Evolutionary conservation across 2,888 invertebrate genomes (phyloP).

Genomic region (Lingula anatina): DNA sequence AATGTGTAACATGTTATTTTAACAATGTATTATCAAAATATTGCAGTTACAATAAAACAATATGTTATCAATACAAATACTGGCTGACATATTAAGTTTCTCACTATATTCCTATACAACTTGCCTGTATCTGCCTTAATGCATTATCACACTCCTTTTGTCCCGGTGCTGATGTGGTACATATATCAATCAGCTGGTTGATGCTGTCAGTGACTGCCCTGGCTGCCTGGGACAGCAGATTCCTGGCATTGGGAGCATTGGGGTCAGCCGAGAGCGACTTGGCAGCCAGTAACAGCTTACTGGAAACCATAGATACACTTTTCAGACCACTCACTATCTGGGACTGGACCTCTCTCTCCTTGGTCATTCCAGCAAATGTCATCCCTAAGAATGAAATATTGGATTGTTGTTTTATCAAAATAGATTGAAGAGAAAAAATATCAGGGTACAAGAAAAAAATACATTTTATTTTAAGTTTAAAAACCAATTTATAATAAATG

Average conservation of each 20-base stretch:
- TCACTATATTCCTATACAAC: no score
- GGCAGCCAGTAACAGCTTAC: conserved; percentile 78
- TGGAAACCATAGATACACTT: conserved; percentile 80
- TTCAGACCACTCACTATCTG: conserved; percentile 83
- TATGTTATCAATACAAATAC: no score
- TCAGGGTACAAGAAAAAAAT: not conserved
- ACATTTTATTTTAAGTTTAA: no score
- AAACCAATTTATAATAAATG: no score
- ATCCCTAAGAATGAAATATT: no score
- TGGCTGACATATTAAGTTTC: no score
- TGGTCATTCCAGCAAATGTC: conserved; percentile 36
- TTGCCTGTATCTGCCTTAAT: conserved; percentile 76
- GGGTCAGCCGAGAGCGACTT: conserved; percentile 87
- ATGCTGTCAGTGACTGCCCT: conserved; percentile 88
- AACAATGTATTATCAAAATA: not conserved
- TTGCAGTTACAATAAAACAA: not conserved
- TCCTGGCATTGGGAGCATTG: conserved; percentile 82
- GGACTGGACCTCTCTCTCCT: conserved; percentile 69
- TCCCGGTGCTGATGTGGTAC: conserved; percentile 83
- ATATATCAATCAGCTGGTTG: conserved; percentile 78
- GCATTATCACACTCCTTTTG: conserved; percentile 97
- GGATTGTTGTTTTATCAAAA: no score
- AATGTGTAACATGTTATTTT: not conserved
- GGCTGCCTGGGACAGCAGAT: conserved; percentile 80
- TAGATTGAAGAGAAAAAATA: not conserved